Base-by-base conservation (phyloP, 1,140 invertebrate genomes). In the Palaemon carinicauda region DNA sequence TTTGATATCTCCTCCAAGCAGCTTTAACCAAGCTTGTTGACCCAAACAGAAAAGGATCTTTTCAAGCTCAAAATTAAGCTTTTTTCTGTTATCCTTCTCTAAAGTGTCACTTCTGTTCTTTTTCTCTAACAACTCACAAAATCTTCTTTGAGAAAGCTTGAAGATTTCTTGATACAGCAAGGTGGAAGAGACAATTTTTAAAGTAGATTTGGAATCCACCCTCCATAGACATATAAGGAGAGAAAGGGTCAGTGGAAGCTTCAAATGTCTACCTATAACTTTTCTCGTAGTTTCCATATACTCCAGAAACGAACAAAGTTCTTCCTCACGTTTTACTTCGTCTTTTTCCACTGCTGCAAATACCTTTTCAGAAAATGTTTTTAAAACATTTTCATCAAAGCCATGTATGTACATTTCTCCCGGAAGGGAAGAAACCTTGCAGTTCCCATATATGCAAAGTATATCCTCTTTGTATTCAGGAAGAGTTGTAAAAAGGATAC, bases 211-310 rank as follows among this genome's bases (percentile, higher is more conserved):
- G 29, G 77, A 33, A 31, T 41, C 27, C 12, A 56, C 7, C 17
- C 17, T 60, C 77, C 77, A 80, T n/a, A 80, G 77, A 27, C 29
- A 29, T 27, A 80, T 80, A 4, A 80, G 53, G 3, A 74, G 73
- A 31, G 73, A 17, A 74, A 21, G 41, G 17, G 73, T 74, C 9
- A 74, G 10, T 74, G 73, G 73, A 50, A 74, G 73, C 31, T n/a
- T 74, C 33, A 74, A 21, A 14, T 74, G 73, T 41, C 5, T 15
- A 21, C 51, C 31, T 50, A 74, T 41, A 33, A 31, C 73, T 50
- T 50, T 74, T 74, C 73, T 31, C 21, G 31, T 21, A 21, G 33
- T 50, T 50, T 74, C 73, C 12, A 74, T 74, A 21, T 74, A 74
- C 14, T 74, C 1, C 4, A 50, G 27, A 21, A 74, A 74, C 0